phyloP scores from a whole-genome alignment of 1,140 invertebrate species.

The Habropoda laboriosa region DNA sequence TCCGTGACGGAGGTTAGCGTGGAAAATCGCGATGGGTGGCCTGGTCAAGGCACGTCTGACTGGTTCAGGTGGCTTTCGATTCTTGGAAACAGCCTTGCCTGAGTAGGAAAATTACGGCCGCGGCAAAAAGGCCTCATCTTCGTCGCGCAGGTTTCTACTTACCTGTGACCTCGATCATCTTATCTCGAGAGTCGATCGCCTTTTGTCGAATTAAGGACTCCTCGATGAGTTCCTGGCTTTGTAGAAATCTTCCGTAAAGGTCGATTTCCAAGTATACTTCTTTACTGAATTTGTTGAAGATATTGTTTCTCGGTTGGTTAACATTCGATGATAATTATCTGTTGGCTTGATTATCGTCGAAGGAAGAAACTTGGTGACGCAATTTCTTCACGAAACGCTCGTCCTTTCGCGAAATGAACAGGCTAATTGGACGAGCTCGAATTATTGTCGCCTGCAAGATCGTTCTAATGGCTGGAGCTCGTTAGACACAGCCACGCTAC shows the following conservation, averaged over 20 bases:
- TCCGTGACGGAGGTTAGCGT: constrained; percentile 14
- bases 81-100: constrained; percentile 23
- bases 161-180: constrained; percentile 36
- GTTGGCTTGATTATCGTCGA: too few species aligned
- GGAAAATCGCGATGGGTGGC: constrained; percentile 47
- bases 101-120: constrained; percentile 43
- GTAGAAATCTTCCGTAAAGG: neutral
- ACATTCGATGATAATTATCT: too few species aligned
- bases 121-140: constrained; percentile 37
- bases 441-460: constrained; percentile 57
- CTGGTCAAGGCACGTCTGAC: constrained; percentile 21
- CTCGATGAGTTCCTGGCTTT: neutral
- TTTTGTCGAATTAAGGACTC: constrained; percentile 33
- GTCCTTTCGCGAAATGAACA: constrained; percentile 46
- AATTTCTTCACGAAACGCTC: constrained; percentile 46
- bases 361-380: constrained; percentile 10
- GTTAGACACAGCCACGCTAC: constrained; percentile 39
- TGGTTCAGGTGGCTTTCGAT: constrained; percentile 44
- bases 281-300: neutral
- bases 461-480: constrained; percentile 50
- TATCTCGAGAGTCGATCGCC: constrained; percentile 27
- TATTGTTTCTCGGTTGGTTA: neutral
- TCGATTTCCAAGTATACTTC: neutral
- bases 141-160: constrained; percentile 29
- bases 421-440: constrained; percentile 60